Evolutionary conservation across 2,888 invertebrate species (phyloP).

Genomic region (Amblyteles armatorius): DNA sequence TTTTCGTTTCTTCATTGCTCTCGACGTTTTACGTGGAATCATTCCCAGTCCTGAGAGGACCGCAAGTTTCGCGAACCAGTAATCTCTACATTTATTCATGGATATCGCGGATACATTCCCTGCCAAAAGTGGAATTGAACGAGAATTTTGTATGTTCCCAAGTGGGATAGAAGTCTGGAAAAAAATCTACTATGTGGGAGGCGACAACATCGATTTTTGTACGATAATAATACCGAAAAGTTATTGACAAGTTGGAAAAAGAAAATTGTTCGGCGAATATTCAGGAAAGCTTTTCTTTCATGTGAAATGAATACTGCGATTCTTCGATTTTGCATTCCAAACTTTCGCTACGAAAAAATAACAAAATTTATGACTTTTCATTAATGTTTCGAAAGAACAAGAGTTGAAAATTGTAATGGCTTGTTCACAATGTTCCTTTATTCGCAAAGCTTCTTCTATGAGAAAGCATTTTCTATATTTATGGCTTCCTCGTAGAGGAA

Average conservation of each 20-base stretch:
- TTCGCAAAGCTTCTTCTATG: too few species aligned
- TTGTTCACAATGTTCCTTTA: too few species aligned
- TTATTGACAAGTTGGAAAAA: neutral
- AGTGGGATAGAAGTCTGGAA: neutral
- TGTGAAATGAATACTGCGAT: neutral
- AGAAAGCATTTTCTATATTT: too few species aligned
- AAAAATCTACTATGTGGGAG: neutral
- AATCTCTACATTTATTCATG: neutral
- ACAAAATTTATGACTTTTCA: too few species aligned
- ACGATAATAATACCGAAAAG: neutral
- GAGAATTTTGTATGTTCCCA: neutral
- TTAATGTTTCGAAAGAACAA: too few species aligned
- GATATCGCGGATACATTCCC: neutral
- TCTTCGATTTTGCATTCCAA: neutral
- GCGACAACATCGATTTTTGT: neutral
- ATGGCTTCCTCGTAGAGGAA: too few species aligned
- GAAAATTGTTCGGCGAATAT: neutral
- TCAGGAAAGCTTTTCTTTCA: neutral
- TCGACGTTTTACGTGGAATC: neutral
- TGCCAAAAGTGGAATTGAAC: neutral
- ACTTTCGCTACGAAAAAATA: too few species aligned
- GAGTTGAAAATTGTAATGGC: too few species aligned
- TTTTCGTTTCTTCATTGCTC: neutral
- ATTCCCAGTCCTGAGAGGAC: too few species aligned
- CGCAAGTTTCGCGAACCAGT: neutral